phyloP scores from a whole-genome alignment of 2,113 vertebrate genomes.

The Talpa occidentalis region DNA sequence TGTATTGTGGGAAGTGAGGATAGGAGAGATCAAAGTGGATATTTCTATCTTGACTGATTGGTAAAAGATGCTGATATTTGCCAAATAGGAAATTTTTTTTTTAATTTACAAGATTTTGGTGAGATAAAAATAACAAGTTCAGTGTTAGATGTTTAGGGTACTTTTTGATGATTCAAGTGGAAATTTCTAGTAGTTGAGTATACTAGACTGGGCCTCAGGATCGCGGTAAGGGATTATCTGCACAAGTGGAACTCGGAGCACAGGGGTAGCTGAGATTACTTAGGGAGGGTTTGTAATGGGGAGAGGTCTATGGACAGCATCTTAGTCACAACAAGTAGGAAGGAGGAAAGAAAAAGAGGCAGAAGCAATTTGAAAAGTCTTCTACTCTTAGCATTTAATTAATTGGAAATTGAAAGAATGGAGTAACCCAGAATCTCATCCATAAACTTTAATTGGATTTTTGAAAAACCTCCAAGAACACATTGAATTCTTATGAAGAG shows the following conservation, averaged over 20 bases:
- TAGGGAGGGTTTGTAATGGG: not conserved
- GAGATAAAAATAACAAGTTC: not conserved
- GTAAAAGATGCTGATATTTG: slow-evolving; percentile 3
- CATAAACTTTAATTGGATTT: slow-evolving; percentile 11
- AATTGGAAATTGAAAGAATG: slow-evolving; percentile 13
- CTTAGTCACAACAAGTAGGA: not conserved
- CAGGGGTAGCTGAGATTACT: not conserved
- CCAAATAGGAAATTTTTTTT: not conserved
- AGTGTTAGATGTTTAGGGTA: not conserved
- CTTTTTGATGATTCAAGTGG: not conserved
- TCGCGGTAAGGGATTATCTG: not conserved
- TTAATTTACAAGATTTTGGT: not conserved
- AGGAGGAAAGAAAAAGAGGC: not conserved
- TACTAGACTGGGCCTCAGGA: not conserved
- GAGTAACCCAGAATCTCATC: not conserved
- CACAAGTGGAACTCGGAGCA: not conserved
- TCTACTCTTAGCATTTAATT: not conserved
- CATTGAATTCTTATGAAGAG: not conserved
- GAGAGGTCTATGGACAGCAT: not conserved
- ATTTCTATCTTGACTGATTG: not conserved
- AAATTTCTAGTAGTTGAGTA: not conserved
- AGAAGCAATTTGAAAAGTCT: not conserved
- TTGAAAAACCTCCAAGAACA: not conserved
- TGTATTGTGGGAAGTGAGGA: not conserved
- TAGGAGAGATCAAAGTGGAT: not conserved